A percentile compares a stretch with the other conserved stretches of the same genome.
These are phyloP conservation scores for Apis florea DNA, from an alignment of 1,140 invertebrate genomes.

Conservation along the genomic window DNA sequence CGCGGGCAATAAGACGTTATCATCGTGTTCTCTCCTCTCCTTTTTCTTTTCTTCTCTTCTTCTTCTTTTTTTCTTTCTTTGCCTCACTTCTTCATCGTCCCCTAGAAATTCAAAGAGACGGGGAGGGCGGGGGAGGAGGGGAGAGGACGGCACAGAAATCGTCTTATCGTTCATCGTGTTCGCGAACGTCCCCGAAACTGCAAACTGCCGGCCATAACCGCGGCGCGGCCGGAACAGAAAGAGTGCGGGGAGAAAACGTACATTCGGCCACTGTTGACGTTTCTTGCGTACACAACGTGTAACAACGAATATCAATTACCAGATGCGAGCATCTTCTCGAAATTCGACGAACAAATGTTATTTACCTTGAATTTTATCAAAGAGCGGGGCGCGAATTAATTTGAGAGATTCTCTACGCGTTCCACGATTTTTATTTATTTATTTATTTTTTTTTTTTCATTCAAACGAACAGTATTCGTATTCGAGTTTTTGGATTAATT, in stretches of 20 bases:
- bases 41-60: background rate
- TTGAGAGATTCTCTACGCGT: too few species aligned
- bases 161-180: conserved; percentile 62
- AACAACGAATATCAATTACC: conserved; percentile 60
- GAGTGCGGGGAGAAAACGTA: too few species aligned
- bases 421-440: too few species aligned
- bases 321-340: conserved; percentile 1
- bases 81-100: conserved; percentile 14
- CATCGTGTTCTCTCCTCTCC: conserved; percentile 16
- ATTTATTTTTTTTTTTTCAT: too few species aligned
- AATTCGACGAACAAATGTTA: too few species aligned
- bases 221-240: conserved; percentile 42
- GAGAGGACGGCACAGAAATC: conserved; percentile 52
- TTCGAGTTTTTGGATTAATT: too few species aligned
- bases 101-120: conserved; percentile 46
- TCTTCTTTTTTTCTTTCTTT: background rate
- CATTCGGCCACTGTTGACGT: conserved; percentile 50
- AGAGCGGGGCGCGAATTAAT: too few species aligned
- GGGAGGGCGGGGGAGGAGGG: conserved; percentile 36
- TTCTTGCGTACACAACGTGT: conserved; percentile 37
- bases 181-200: conserved; percentile 55
- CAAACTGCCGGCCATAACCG: conserved; percentile 62
- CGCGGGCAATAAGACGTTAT: conserved; percentile 36
- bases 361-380: too few species aligned
- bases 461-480: too few species aligned